These are phyloP conservation scores for Molossus molossus DNA, from an alignment of 2,797 vertebrate genomes.

Conservation along the genomic window DNA sequence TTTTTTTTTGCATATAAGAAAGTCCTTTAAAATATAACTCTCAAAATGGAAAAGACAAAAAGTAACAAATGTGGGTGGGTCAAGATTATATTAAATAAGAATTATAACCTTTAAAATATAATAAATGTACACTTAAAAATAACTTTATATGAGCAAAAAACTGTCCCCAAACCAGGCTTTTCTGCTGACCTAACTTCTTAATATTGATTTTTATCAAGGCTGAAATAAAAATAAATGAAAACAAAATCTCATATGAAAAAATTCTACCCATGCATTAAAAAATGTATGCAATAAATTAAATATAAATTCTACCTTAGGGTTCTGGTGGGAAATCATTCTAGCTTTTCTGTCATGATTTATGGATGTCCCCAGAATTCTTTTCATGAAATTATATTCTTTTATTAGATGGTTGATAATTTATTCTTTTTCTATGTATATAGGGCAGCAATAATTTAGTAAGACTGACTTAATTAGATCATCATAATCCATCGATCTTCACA, in stretches of 20 bases:
- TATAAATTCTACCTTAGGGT: constrained; percentile 82
- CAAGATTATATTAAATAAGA: constrained; percentile 68
- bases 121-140: constrained; percentile 79
- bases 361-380: constrained; percentile 78
- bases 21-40: constrained; percentile 65
- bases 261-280: constrained; percentile 66
- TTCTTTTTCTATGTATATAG: constrained; percentile 76
- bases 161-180: constrained; percentile 68
- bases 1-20: constrained; percentile 37
- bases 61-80: constrained; percentile 63
- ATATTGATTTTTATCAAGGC: constrained; percentile 83
- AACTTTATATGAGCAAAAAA: constrained; percentile 67
- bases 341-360: constrained; percentile 84
- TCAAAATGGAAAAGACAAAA: constrained; percentile 53
- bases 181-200: constrained; percentile 73
- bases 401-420: constrained; percentile 86
- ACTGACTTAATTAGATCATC: constrained; percentile 80
- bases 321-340: constrained; percentile 80
- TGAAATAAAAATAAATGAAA: constrained; percentile 82
- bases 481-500: constrained; percentile 78
- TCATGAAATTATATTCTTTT: constrained; percentile 82
- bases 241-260: constrained; percentile 77
- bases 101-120: constrained; percentile 72
- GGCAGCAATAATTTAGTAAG: constrained; percentile 82
- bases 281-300: constrained; percentile 81